Evolutionary conservation across 2,888 invertebrate genomes (phyloP).

Genomic region (Morpho achilles): DNA sequence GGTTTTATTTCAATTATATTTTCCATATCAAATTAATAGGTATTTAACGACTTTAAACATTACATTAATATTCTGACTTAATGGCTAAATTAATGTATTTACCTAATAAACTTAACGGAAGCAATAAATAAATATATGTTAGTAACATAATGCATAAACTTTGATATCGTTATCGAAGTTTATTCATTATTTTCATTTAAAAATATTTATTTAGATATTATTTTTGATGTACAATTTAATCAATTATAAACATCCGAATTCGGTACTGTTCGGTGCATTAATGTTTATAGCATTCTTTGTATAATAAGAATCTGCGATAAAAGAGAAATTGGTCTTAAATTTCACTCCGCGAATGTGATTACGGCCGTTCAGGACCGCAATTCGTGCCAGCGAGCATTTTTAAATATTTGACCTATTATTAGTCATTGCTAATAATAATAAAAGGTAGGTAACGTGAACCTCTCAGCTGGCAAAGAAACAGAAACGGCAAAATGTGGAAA

Average conservation of each 20-base stretch:
- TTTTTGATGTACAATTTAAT: neutral
- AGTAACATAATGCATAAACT: too few species aligned
- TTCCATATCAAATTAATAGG: too few species aligned
- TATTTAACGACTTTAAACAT: too few species aligned
- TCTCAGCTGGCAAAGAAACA: constrained; percentile 55
- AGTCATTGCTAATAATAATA: constrained; percentile 74
- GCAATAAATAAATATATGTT: too few species aligned
- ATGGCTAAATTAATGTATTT: too few species aligned
- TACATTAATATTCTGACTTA: too few species aligned
- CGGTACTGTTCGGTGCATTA: neutral
- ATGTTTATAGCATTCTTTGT: neutral
- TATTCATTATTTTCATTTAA: too few species aligned
- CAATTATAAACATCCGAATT: neutral
- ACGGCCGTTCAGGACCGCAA: constrained; percentile 53
- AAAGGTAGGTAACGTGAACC: constrained; percentile 76
- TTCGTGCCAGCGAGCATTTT: constrained; percentile 68
- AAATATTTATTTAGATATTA: too few species aligned
- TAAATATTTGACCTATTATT: constrained; percentile 77
- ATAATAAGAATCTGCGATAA: neutral
- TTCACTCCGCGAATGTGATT: constrained; percentile 48
- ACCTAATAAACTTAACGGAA: too few species aligned
- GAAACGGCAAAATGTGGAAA: constrained; percentile 36
- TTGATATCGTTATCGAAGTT: too few species aligned
- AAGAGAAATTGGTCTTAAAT: constrained; percentile 11
- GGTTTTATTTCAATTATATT: too few species aligned